Evolutionary conservation across 2,797 vertebrate species (phyloP).

Genomic region (Anomalospiza imberbis): DNA sequence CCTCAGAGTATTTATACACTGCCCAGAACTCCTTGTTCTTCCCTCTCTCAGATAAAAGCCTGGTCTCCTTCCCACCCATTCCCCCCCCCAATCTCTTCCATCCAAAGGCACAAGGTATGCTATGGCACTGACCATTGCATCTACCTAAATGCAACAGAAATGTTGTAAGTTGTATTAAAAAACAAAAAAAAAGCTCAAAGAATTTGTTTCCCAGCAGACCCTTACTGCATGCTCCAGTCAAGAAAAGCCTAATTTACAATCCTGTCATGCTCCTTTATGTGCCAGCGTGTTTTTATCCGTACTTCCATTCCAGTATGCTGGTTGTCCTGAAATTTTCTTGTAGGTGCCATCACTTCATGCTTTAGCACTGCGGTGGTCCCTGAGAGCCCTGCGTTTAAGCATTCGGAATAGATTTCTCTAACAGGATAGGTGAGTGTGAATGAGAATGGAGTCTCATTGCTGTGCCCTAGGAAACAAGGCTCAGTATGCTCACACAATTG

Average conservation of each 20-base stretch:
- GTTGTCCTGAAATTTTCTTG: not conserved
- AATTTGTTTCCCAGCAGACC: not conserved
- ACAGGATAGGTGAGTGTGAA: not conserved
- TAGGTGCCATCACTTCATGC: not conserved
- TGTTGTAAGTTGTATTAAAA: not conserved
- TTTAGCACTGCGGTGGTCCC: not conserved
- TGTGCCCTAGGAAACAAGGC: not conserved
- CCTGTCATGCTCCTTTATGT: not conserved
- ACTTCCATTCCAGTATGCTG: not conserved
- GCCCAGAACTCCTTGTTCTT: not conserved
- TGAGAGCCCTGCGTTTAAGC: not conserved
- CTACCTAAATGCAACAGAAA: not conserved
- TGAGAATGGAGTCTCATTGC: not conserved
- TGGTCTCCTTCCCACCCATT: not conserved
- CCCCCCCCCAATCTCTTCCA: not conserved
- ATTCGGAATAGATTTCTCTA: not conserved
- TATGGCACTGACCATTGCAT: not conserved
- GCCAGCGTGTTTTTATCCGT: not conserved
- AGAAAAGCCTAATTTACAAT: slow-evolving; percentile 6
- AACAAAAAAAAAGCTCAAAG: not conserved
- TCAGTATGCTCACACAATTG: not conserved
- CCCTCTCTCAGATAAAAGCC: not conserved
- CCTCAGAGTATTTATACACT: not conserved
- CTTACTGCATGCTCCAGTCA: not conserved
- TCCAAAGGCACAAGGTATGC: not conserved